Evolutionary conservation across 2,888 invertebrate genomes (phyloP), one percentile per base, ranked within the genome.

Genomic region (Drosophila birchii): DNA sequence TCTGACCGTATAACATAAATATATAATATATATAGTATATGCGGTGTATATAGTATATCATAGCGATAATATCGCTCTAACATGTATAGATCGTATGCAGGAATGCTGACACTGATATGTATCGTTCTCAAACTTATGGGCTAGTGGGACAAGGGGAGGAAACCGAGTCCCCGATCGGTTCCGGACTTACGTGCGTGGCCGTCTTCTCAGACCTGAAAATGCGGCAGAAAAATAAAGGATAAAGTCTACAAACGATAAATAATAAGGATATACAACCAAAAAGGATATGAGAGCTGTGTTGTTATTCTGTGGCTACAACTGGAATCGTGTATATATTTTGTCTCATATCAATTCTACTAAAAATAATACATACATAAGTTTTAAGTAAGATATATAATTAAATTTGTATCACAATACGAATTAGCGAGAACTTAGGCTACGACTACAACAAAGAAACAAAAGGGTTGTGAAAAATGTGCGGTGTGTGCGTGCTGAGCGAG

Each of bases 391-490:
- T 57, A 75, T 80, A 85, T 84, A 84, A 80, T 88, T 80, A 89
- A 87, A 89, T 81, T 84, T 86, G 69, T 86, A 86, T 90, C 86
- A 86, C 86, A 86, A 86, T 53, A 53, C 88, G 76, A 86, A 86
- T 88, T 87, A 86, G 85, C 81, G 81, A 78, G 67, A 82, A 87
- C 89, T 89, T 90, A 86, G 57, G 44, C 89, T 90, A 86, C 73
- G 66, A 86, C 85, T 86, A 89, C 89, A 81, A 88, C 73, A 76
- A 86, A 78, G 45, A 80, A 83, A 80, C 38, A 75, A 83, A 75
- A 58, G 57, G 61, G 53, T 36, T 75, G 51, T 34, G 56, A 38
- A 47, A 66, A 72, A 44, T 73, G 64, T 57, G 43, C 76, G 47
- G 64, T 57, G 43, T 80, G 83, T 88, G 76, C 87, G 88, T 86